A percentile compares a stretch with the other conserved stretches of the same genome.
Evolutionary conservation across 2,797 vertebrate species (phyloP).

Genomic region (Molossus molossus): DNA sequence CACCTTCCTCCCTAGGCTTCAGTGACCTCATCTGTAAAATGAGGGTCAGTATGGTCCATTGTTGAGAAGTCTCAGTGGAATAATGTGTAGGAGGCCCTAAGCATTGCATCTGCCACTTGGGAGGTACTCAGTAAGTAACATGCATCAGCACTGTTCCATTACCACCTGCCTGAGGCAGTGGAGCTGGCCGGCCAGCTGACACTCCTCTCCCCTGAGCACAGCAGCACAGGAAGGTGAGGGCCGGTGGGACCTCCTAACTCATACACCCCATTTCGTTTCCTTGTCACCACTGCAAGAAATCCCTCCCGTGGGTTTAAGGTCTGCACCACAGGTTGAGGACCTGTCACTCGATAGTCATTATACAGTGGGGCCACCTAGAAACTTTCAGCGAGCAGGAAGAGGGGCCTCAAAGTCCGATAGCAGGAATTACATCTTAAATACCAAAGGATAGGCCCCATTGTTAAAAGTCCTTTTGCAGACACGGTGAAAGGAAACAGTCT

Average conservation of each 20-base stretch:
- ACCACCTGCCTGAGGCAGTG: neutral
- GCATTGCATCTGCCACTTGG: neutral
- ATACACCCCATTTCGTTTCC: neutral
- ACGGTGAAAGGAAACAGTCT: constrained; percentile 4
- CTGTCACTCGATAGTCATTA: neutral
- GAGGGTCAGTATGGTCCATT: neutral
- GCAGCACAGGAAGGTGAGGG: neutral
- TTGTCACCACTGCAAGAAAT: constrained; percentile 1
- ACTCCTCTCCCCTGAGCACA: neutral
- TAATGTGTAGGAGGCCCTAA: neutral
- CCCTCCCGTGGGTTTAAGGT: neutral
- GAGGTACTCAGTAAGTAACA: neutral
- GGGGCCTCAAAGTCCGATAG: neutral
- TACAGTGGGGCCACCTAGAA: neutral
- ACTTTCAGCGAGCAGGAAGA: neutral
- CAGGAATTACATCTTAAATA: neutral
- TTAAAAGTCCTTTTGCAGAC: neutral
- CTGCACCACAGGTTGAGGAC: neutral
- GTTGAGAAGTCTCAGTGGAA: constrained; percentile 14
- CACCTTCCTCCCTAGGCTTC: neutral
- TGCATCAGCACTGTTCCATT: neutral
- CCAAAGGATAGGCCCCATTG: neutral
- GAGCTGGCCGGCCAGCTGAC: neutral
- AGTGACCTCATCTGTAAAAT: neutral
- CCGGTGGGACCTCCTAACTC: neutral